Evolutionary conservation across 2,797 vertebrate species (phyloP), one percentile per base, ranked within the genome.

Genomic region (Arremon aurantiirostris): DNA sequence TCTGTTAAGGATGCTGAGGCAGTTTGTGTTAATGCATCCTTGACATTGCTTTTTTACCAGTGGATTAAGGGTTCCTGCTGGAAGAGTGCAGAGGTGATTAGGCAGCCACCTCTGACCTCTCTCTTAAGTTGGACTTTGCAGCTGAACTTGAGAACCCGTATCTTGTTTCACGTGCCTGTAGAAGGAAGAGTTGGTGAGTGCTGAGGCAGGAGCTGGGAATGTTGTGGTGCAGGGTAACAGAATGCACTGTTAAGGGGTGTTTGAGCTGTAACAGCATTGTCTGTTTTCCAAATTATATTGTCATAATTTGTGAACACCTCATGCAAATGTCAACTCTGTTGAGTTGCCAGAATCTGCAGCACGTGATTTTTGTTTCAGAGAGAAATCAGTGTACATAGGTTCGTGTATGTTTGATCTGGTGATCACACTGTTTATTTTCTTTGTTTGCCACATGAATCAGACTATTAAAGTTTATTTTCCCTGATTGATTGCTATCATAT

Each of bases 81-180:
- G 8, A 76, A 49, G 73, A 82, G 73, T 34, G 89, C 83, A 47
- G 92, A 77, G 83, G 70, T 93, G 95, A 84, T 95, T 89, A 92
- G 80, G 72, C 55, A 57, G 56, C 37, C 93, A 90, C 83, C 94
- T 95, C 77, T 94, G 92, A 90, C 92, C 95, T 70, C 86, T 84
- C 47, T 91, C 60, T 80, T 50, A 41, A 86, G 55, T 18, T 94
- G 82, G 90, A 59, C 80, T 94, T 86, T 59, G 94, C 73, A 76
- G 77, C 95, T 96, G 92, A 95, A 95, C 94, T 95, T 95, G 92
- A 95, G 95, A 95, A 61, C 70, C 56, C 68, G 0, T 59, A 82
- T 97, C 90, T 95, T 66, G 56, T 93, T 94, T 95, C 83, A 59
- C 0, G 1, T 0, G 12, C 27, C 50, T 35, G 9, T n/a, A 17